Base-by-base conservation (phyloP, 2,888 invertebrate genomes). In the Oscheius myriophilus region DNA sequence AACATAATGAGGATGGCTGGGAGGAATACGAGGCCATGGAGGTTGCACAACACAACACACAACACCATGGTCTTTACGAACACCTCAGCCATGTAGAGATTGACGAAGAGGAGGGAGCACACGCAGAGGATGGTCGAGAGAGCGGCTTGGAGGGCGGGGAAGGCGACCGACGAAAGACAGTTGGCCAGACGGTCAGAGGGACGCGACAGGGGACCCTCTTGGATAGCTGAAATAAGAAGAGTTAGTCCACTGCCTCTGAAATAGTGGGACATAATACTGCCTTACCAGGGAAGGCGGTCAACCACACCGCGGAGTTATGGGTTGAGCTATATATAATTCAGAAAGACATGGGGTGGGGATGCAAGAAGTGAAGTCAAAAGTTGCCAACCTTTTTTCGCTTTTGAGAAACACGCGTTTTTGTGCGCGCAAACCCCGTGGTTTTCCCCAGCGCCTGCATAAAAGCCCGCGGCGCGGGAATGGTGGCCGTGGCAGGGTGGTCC, bases 11-110 rank as follows among this genome's bases (percentile, higher is more conserved):
- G 70, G 53, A 80, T 78, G 33, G 80, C 80, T 1, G 85, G 85
- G 18, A 85, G 69, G 75, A 85, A 84, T 57, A 85, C 71, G 3
- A 85, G 76, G 25, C 84, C 85, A 69, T 85, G 85, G 2, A 85
- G 67, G 59, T 82, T 82, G 69, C 85, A 85, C 9, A 85, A 72
- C 2, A 81, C 70, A 33, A 85, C 84, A 63, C 85, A 85, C 14
- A 85, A 69, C 18, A 82, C 79, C 82, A 84, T 82, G 18, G 82
- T 83, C 67, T 81, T 78, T 12, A 84, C 83, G 66, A 83, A 83
- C 0, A 84, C 84, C 64, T 78, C 71, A 1, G 83, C 76, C 84
- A 84, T 85, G 76, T 85, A 84, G n/a, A 85, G 69, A 43, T 85
- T 78, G 64, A 82, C 81, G 53, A 85, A 84, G 18, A 84, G 75